A percentile compares a stretch with the other conserved stretches of the same genome.
These are phyloP conservation scores for Leuciscus waleckii DNA, from an alignment of 2,797 vertebrate genomes.

Conservation along the genomic window DNA sequence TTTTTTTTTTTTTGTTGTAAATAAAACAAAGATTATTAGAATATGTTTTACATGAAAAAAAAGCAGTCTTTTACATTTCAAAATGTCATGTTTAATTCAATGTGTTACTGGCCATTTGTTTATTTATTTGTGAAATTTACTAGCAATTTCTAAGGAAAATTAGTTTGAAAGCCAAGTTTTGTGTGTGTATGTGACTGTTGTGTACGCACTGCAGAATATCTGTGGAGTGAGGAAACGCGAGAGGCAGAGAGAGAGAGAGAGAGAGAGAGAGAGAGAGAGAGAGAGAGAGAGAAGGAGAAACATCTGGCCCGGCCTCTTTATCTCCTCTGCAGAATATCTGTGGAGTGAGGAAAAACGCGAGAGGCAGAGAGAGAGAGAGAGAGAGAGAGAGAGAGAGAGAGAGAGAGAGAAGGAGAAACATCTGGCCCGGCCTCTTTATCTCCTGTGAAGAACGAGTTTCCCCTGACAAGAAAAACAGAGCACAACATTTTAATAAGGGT, in stretches of 20 bases:
- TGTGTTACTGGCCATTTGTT: background rate
- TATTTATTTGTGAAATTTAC: background rate
- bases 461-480: slow-evolving; percentile 50
- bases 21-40: background rate
- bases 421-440: slow-evolving; percentile 43
- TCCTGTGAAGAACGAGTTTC: slow-evolving; percentile 51
- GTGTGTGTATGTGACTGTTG: background rate
- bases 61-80: background rate
- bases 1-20: too few relatives aligned
- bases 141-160: background rate
- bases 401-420: slow-evolving; percentile 22
- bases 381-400: too few relatives aligned
- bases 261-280: too few relatives aligned
- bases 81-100: background rate
- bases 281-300: slow-evolving; percentile 23
- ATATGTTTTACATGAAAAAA: background rate
- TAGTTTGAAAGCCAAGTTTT: background rate
- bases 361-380: background rate
- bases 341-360: background rate
- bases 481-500: slow-evolving; percentile 59
- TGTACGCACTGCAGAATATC: background rate
- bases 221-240: background rate
- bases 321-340: slow-evolving; percentile 44
- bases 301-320: slow-evolving; percentile 34
- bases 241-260: background rate